phyloP scores from a whole-genome alignment of 2,888 invertebrate species.

The Silvanus unidentatus region DNA sequence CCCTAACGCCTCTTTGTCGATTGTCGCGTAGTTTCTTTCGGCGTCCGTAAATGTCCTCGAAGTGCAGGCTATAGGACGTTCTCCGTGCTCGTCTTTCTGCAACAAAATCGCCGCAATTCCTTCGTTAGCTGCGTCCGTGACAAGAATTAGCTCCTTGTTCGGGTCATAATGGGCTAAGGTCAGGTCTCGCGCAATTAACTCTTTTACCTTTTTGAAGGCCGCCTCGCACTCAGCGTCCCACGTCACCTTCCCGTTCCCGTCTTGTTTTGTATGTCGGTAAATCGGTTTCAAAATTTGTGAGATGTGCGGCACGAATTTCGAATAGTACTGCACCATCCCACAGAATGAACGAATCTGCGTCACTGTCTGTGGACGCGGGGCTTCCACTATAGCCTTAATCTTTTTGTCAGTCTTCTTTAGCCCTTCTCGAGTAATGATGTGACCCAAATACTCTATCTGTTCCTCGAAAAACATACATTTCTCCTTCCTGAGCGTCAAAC shows the following conservation, averaged over 20 bases:
- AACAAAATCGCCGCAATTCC: conserved; percentile 11
- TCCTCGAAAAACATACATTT: conserved; percentile 36
- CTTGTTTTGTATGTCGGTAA: conserved; percentile 10
- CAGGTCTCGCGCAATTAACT: conserved; percentile 7
- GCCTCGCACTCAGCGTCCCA: conserved; percentile 14
- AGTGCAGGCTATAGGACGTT: conserved; percentile 8
- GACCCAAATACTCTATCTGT: conserved; percentile 32
- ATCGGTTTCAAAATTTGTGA: conserved; percentile 7
- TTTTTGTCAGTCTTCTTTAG: conserved; percentile 13
- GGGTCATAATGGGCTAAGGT: conserved; percentile 15
- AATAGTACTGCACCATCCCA: conserved; percentile 16
- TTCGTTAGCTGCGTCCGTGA: conserved; percentile 8
- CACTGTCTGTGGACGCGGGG: conserved; percentile 7
- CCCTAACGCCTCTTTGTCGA: conserved; percentile 28
- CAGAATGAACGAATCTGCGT: conserved; percentile 14
- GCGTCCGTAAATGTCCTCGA: conserved; percentile 11
- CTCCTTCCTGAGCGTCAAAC: conserved; percentile 24
- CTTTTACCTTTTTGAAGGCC: conserved; percentile 12
- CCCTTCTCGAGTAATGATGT: conserved; percentile 15
- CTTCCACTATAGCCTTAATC: conserved; percentile 19
- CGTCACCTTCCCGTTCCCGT: conserved; percentile 8
- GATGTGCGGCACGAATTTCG: conserved; percentile 16
- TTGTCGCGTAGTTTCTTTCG: conserved; percentile 7
- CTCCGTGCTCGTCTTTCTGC: conserved; percentile 2
- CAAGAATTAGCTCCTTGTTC: conserved; percentile 9